Conservation (phyloP, 2,888 invertebrate species). For the Neria commutata region DNA sequence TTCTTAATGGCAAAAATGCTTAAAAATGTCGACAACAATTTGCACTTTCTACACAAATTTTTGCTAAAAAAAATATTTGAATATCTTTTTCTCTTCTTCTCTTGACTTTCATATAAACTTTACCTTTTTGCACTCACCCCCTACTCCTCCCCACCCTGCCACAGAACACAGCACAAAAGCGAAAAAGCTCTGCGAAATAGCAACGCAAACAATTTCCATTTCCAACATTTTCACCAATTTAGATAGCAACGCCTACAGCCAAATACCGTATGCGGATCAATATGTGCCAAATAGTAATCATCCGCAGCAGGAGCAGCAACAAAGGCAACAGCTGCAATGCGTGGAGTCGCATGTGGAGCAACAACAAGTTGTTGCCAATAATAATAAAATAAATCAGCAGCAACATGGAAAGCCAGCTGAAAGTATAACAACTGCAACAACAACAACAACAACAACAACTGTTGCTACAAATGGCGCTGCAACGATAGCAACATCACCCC, state of each 20-base stretch:
- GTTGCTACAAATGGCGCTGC: constrained; percentile 7
- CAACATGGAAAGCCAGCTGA: constrained; percentile 44
- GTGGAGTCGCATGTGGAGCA: too few relatives aligned
- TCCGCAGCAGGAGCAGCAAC: constrained; percentile 21
- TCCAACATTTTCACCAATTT: constrained; percentile 59
- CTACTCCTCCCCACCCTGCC: too few relatives aligned
- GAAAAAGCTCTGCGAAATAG: constrained; percentile 61
- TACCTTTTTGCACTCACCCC: too few relatives aligned
- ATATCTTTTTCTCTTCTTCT: too few relatives aligned
- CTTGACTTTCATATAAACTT: too few relatives aligned
- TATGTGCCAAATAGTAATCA: constrained; percentile 57
- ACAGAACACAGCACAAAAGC: constrained; percentile 49
- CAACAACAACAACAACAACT: constrained; percentile 24
- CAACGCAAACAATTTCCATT: constrained; percentile 60
- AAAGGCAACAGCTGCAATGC: constrained; percentile 18
- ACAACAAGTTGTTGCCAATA: constrained; percentile 55
- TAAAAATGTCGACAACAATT: not conserved
- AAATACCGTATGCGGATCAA: constrained; percentile 61
- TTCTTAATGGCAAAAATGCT: not conserved
- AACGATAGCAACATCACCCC: constrained; percentile 3
- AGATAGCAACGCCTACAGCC: constrained; percentile 51
- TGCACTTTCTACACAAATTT: constrained; percentile 8
- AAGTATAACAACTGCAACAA: constrained; percentile 31
- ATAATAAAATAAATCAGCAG: constrained; percentile 59
- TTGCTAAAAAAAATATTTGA: constrained; percentile 24